Conservation (phyloP, 2,113 vertebrate species). For the Aspidoscelis tigris region DNA sequence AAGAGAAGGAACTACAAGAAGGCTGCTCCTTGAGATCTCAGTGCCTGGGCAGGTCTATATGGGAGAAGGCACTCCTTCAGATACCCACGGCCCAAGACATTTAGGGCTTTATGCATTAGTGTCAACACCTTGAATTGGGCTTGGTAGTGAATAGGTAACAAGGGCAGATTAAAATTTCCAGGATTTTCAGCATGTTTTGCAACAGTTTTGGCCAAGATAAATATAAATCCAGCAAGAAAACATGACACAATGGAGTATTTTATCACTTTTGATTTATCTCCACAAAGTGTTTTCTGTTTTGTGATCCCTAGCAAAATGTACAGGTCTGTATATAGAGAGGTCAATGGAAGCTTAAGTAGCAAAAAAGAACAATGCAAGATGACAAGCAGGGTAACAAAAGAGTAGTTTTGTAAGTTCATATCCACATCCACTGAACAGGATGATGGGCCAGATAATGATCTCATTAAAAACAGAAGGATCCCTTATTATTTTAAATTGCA, state of each 20-base stretch:
- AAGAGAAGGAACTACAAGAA: no score
- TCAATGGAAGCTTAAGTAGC: conserved; percentile 4
- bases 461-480: conserved; percentile 2
- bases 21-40: no score
- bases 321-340: neutral
- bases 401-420: neutral
- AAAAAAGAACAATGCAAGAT: conserved; percentile 7
- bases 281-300: neutral
- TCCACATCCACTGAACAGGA: conserved; percentile 9
- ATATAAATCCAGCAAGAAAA: neutral
- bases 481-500: neutral
- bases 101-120: no score
- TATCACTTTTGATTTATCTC: neutral
- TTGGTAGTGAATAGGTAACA: no score
- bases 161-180: neutral
- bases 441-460: conserved; percentile 11
- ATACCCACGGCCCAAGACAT: no score
- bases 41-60: no score
- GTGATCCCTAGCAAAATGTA: conserved; percentile 1
- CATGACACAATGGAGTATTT: neutral
- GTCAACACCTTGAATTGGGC: no score
- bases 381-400: neutral
- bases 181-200: neutral
- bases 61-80: no score
- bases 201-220: neutral